These are phyloP conservation scores for Lota lota DNA, from an alignment of 2,113 vertebrate species.

Conservation along the genomic window DNA sequence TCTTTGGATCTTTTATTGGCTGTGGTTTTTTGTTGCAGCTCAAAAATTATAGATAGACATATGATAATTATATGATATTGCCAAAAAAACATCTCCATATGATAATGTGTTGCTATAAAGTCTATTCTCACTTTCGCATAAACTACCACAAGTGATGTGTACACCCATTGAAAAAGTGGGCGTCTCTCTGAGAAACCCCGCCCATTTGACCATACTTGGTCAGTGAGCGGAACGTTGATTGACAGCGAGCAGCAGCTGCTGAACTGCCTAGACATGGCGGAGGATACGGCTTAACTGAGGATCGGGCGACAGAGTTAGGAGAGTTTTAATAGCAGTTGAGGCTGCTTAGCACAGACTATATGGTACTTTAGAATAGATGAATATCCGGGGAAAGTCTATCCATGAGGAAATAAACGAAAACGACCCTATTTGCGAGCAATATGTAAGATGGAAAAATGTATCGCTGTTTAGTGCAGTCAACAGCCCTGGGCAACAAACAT, in stretches of 20 bases:
- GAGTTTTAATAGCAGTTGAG: slow-evolving; percentile 66
- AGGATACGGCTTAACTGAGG: slow-evolving; percentile 73
- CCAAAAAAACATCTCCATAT: too few species aligned
- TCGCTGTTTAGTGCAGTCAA: slow-evolving; percentile 81
- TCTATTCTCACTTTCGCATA: too few species aligned
- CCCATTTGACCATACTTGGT: slow-evolving; percentile 72
- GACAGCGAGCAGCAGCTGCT: slow-evolving; percentile 81
- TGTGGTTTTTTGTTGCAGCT: too few species aligned
- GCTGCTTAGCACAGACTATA: slow-evolving; percentile 44
- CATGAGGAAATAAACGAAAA: too few species aligned
- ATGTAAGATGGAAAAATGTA: slow-evolving; percentile 71
- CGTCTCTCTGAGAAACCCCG: slow-evolving; percentile 42
- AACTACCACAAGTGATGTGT: slow-evolving; percentile 14
- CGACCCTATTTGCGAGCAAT: slow-evolving; percentile 28
- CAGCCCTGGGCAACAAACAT: slow-evolving; percentile 85
- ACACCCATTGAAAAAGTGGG: slow-evolving; percentile 71
- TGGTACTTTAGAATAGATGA: slow-evolving; percentile 38
- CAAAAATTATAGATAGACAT: too few species aligned
- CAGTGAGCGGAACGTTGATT: slow-evolving; percentile 67
- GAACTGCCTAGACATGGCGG: slow-evolving; percentile 79
- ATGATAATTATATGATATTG: too few species aligned
- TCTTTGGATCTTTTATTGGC: neutral
- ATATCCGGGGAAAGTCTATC: too few species aligned
- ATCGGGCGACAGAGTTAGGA: slow-evolving; percentile 67
- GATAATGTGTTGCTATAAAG: too few species aligned